A percentile compares a stretch with the other conserved stretches of the same genome.
Conservation (phyloP, 2,888 invertebrate genomes). For the Diploptera punctata region DNA sequence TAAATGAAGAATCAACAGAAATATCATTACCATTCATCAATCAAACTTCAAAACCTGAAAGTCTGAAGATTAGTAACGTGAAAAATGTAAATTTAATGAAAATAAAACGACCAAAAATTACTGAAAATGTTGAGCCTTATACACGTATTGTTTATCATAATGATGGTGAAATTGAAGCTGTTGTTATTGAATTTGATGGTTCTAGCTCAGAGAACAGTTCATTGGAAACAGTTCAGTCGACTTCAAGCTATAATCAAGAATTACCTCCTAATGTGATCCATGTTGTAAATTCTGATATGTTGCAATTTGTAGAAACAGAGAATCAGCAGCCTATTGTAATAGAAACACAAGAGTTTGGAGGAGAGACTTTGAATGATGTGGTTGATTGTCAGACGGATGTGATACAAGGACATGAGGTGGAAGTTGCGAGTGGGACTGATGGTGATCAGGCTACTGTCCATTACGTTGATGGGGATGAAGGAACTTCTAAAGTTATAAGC, state of each 20-base stretch:
- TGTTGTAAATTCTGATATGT: not conserved
- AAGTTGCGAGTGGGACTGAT: not conserved
- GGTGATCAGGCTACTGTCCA: conserved; percentile 19
- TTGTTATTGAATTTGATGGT: conserved; percentile 31
- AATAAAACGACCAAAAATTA: not conserved
- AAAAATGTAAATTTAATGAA: conserved; percentile 24
- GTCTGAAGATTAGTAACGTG: conserved; percentile 9
- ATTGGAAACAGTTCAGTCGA: not conserved
- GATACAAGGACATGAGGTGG: conserved; percentile 12
- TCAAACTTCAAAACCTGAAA: conserved; percentile 2
- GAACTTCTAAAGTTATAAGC: conserved; percentile 38
- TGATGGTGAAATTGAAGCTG: conserved; percentile 20
- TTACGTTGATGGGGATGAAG: conserved; percentile 24
- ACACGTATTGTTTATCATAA: not conserved
- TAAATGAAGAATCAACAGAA: not conserved
- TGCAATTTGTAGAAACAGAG: not conserved
- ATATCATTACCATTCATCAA: conserved; percentile 1
- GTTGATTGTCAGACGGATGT: not conserved
- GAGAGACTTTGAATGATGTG: not conserved
- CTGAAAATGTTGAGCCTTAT: not conserved
- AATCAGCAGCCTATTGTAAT: conserved; percentile 13
- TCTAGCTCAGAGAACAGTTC: not conserved
- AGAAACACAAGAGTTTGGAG: conserved; percentile 1
- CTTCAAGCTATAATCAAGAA: not conserved
- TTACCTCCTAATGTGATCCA: conserved; percentile 11